Conservation (phyloP, 2,113 vertebrate species). For the Odocoileus hemionus region DNA sequence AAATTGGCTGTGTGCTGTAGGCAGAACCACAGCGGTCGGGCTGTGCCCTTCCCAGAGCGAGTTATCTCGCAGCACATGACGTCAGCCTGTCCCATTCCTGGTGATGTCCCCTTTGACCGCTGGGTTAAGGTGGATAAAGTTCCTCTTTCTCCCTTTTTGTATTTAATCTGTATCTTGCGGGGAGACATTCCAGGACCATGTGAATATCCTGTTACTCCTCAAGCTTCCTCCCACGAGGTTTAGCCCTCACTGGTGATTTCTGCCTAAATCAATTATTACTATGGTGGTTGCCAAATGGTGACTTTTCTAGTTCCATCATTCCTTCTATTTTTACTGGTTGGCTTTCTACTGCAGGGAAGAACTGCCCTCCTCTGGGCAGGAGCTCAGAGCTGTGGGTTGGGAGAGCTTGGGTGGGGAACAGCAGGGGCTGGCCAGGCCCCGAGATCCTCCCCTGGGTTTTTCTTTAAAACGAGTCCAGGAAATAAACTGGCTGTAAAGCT, state of each 20-base stretch:
- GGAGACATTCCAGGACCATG: neutral
- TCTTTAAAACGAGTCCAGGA: conserved; percentile 37
- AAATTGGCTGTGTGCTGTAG: neutral
- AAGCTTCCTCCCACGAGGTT: neutral
- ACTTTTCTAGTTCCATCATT: neutral
- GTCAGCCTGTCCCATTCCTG: neutral
- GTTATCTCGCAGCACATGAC: fast-evolving
- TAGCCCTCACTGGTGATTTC: neutral
- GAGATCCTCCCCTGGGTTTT: neutral
- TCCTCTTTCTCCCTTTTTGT: neutral
- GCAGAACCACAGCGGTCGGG: neutral
- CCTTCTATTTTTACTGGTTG: neutral
- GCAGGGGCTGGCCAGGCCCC: neutral
- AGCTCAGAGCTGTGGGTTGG: neutral
- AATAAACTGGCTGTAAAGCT: conserved; percentile 18
- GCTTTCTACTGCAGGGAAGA: neutral
- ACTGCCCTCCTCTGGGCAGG: neutral
- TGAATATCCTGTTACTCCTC: neutral
- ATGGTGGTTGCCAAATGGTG: neutral
- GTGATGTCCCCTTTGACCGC: neutral
- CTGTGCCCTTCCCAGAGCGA: neutral
- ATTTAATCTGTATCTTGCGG: neutral
- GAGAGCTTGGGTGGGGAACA: neutral
- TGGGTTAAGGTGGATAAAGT: neutral
- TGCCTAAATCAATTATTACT: neutral